Evolutionary conservation across 2,797 vertebrate species (phyloP).

Genomic region (Pagetopsis macropterus): DNA sequence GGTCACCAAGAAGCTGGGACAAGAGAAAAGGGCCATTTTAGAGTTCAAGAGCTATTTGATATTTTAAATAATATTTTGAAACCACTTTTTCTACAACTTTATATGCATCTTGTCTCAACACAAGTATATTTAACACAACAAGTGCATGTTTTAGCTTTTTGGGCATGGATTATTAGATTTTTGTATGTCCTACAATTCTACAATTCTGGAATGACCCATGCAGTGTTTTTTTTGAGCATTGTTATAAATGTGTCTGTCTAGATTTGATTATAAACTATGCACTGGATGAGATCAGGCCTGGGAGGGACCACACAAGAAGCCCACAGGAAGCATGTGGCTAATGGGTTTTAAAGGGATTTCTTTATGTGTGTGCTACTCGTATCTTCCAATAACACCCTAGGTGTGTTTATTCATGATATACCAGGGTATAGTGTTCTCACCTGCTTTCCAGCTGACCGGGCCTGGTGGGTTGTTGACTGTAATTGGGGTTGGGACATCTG

Average conservation of each 20-base stretch:
- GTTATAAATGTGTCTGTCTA: background rate
- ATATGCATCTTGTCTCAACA: no score
- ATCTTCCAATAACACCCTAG: slow-evolving; percentile 16
- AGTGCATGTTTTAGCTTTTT: no score
- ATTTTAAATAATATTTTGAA: no score
- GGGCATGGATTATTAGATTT: no score
- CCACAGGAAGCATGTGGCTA: background rate
- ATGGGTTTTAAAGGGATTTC: background rate
- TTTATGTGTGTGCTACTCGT: background rate
- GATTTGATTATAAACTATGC: background rate
- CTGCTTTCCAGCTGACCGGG: slow-evolving; percentile 85
- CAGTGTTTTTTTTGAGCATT: no score
- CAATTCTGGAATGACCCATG: no score
- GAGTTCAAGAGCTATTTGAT: no score
- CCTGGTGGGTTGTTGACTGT: slow-evolving; percentile 78
- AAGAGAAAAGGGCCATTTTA: no score
- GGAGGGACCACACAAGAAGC: background rate
- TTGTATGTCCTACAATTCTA: no score
- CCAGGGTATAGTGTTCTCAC: slow-evolving; percentile 71
- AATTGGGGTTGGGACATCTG: slow-evolving; percentile 69
- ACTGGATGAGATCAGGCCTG: background rate
- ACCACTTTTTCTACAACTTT: no score
- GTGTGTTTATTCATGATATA: slow-evolving; percentile 50
- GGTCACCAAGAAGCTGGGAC: no score
- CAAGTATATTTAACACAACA: no score